Evolutionary conservation across 2,888 invertebrate genomes (phyloP).

Genomic region (Drosophila mettleri): DNA sequence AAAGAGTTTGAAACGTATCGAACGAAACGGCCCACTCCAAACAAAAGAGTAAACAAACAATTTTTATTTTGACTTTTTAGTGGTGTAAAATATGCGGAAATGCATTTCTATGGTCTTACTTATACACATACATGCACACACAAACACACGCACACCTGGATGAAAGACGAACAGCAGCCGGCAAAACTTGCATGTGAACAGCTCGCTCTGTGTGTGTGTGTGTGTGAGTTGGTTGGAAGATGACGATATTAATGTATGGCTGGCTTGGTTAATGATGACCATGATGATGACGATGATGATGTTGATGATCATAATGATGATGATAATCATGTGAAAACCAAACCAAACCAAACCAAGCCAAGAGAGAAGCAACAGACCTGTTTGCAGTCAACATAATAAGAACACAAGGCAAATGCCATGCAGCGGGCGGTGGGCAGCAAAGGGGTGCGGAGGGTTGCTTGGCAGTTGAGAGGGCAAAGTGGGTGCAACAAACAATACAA

Average conservation of each 20-base stretch:
- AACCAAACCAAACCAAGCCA: constrained; percentile 65
- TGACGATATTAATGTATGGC: constrained; percentile 80
- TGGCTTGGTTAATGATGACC: constrained; percentile 66
- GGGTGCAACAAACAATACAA: constrained; percentile 52
- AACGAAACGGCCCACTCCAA: constrained; percentile 47
- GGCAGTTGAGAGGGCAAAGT: constrained; percentile 37
- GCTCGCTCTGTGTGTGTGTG: constrained; percentile 45
- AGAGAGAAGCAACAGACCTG: constrained; percentile 57
- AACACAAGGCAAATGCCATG: constrained; percentile 73
- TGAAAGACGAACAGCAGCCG: constrained; percentile 62
- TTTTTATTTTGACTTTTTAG: constrained; percentile 72
- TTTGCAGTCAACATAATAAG: constrained; percentile 73
- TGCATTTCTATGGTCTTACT: constrained; percentile 80
- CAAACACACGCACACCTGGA: constrained; percentile 5
- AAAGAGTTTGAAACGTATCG: constrained; percentile 20
- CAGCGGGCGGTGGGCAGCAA: constrained; percentile 29
- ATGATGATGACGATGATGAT: constrained; percentile 65
- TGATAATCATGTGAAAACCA: constrained; percentile 79
- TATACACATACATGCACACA: constrained; percentile 28
- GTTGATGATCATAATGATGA: constrained; percentile 70
- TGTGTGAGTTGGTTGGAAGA: constrained; percentile 68
- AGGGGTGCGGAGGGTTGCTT: neutral
- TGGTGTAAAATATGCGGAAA: constrained; percentile 82
- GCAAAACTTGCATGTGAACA: constrained; percentile 73
- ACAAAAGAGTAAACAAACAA: constrained; percentile 77